Evolutionary conservation across 2,113 vertebrate genomes (phyloP), one percentile per base, ranked within the genome.

Genomic region (Megaleporinus macrocephalus): DNA sequence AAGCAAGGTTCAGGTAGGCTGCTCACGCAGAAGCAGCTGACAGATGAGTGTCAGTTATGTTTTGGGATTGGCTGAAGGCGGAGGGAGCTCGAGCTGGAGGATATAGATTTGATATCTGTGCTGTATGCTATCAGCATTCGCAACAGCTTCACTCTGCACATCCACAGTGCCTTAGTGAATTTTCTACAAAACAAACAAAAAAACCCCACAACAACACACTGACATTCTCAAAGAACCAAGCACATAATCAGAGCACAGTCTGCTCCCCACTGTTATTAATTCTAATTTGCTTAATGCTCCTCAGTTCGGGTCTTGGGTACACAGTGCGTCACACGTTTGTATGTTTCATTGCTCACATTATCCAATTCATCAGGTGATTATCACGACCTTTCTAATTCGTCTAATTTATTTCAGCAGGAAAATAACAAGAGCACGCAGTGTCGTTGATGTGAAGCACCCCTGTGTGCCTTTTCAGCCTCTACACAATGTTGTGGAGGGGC

Each of bases 41-140:
- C 59, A 22, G 74, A 66, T 81, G 70, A 84, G 53, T 74, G 81
- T 71, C 77, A 68, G 72, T 49, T 73, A 72, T 66, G 81, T 80
- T 66, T 30, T 12, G 14, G 81, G 73, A 83, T 69, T 69, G 84
- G 71, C 61, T 73, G 26, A 53, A 51, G 26, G 30, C 71, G 61
- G 53, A 53, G 41, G 61, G 41, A 30, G 65, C 53, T 71, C 73
- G 65, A 73, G 44, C 72, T 80, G 84, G 29, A 73, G 73, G 71
- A 80, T 83, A 80, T 71, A 79, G 84, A 66, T 76, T 76, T 71
- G 49, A 61, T 76, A 69, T 76, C 47, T 22, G 41, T 47, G 15
- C 72, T 55, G 27, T 33, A 70, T n/a, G 55, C 66, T 2, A 33
- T 74, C 26, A 33, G 5, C 30, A 78, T 72, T 49, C 30, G 76